Evolutionary conservation across 2,113 vertebrate genomes (phyloP).

Genomic region (Nycticorax nycticorax): DNA sequence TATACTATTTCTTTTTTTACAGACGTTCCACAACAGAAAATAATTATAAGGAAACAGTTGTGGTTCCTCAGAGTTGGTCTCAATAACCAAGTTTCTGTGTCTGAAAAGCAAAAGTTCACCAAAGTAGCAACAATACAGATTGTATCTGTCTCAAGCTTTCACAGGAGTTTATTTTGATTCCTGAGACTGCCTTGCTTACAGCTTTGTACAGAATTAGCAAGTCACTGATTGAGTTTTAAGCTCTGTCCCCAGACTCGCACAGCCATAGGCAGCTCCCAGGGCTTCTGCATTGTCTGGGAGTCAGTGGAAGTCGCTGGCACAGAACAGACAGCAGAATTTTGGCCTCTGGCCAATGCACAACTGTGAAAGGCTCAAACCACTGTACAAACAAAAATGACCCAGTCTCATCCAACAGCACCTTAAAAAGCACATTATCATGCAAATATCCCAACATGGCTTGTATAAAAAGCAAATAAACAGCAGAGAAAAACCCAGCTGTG

Average conservation of each 20-base stretch:
- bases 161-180: constrained; percentile 24
- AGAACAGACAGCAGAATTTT: constrained; percentile 41
- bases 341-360: constrained; percentile 1
- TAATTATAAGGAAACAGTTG: not conserved
- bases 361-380: constrained; percentile 32
- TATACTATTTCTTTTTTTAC: not conserved
- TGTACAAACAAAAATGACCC: constrained; percentile 32
- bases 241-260: not conserved
- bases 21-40: not conserved
- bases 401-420: constrained; percentile 47
- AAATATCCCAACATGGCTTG: constrained; percentile 25
- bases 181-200: not conserved
- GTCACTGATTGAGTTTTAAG: constrained; percentile 27
- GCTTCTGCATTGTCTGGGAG: constrained; percentile 30
- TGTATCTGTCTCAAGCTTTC: not conserved
- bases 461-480: constrained; percentile 36
- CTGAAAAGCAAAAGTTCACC: constrained; percentile 11
- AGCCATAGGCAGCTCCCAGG: constrained; percentile 11
- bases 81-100: not conserved
- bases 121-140: not conserved
- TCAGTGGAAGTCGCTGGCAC: constrained; percentile 19
- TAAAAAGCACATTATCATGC: constrained; percentile 37
- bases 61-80: constrained; percentile 1
- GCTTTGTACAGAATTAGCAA: constrained; percentile 2
- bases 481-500: constrained; percentile 14